A percentile compares a stretch with the other conserved stretches of the same genome.
phyloP scores from a whole-genome alignment of 2,888 invertebrate species.

The Nemapogon koenigi region DNA sequence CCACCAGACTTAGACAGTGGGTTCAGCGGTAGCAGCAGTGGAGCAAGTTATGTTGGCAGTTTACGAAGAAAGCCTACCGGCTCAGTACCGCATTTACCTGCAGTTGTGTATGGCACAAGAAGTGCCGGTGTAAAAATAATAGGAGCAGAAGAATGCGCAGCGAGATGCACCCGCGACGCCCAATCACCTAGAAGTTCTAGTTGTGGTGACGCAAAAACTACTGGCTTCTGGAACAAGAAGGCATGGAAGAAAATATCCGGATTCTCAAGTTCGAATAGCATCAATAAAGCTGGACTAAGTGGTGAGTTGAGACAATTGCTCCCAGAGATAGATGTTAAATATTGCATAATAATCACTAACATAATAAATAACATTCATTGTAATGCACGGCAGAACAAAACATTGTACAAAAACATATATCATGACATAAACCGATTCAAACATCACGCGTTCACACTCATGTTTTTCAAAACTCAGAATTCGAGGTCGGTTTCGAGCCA shows the following conservation, averaged over 20 bases:
- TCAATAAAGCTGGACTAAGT: conserved; percentile 69
- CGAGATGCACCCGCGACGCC: conserved; percentile 44
- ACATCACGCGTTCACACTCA: too few relatives aligned
- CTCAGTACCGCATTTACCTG: conserved; percentile 56
- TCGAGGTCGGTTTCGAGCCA: neutral
- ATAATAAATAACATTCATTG: neutral
- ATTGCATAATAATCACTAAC: neutral
- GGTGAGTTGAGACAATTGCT: conserved; percentile 55
- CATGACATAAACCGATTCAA: neutral
- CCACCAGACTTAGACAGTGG: conserved; percentile 80
- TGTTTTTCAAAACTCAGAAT: neutral
- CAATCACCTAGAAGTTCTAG: conserved; percentile 54
- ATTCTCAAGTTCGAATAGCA: conserved; percentile 73
- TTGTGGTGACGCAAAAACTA: conserved; percentile 54
- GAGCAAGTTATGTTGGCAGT: conserved; percentile 80
- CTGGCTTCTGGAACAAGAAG: conserved; percentile 76
- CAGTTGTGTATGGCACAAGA: conserved; percentile 58
- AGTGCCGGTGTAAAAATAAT: conserved; percentile 52
- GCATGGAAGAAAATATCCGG: conserved; percentile 81
- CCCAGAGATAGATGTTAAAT: too few relatives aligned
- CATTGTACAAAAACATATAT: neutral
- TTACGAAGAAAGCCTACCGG: conserved; percentile 64
- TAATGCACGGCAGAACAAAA: neutral
- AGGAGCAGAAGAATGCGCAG: conserved; percentile 46
- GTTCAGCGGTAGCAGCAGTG: conserved; percentile 83